Percentiles rank a stretch among this genome's conserved stretches.
Conservation (phyloP, 2,888 invertebrate genomes). For the Ormyrus labotus region DNA sequence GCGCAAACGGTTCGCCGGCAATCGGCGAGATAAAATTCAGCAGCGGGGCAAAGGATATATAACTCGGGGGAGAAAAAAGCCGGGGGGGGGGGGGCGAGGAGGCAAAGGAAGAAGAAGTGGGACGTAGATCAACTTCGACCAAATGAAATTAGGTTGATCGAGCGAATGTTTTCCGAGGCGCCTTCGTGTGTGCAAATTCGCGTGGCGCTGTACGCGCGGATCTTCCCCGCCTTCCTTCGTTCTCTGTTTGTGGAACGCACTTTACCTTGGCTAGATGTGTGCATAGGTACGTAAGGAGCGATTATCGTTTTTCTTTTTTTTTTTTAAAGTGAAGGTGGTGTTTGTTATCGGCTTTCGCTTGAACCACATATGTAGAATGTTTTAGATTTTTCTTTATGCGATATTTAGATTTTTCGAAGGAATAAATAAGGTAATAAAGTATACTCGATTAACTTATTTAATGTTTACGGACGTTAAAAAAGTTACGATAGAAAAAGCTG, state of each 20-base stretch:
- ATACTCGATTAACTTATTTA: too few species aligned
- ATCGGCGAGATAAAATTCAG: background rate
- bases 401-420: too few species aligned
- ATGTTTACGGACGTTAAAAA: too few species aligned
- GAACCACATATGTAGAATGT: too few species aligned
- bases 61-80: too few species aligned
- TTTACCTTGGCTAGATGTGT: too few species aligned
- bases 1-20: background rate
- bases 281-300: background rate
- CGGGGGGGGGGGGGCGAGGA: background rate
- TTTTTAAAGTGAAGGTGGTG: too few species aligned
- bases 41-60: background rate
- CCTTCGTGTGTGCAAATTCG: background rate
- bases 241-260: too few species aligned
- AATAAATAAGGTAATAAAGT: too few species aligned
- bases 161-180: slow-evolving; percentile 13
- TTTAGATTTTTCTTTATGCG: too few species aligned
- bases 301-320: background rate
- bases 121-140: background rate
- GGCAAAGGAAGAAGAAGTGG: background rate
- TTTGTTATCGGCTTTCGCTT: too few species aligned
- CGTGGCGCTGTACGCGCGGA: background rate
- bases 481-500: too few species aligned
- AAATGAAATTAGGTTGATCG: slow-evolving; percentile 37
- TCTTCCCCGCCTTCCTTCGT: background rate